Percentiles rank a stretch among this genome's conserved stretches.
Conservation (phyloP, 2,888 invertebrate genomes). For the Amblyjoppa fuscipennis region DNA sequence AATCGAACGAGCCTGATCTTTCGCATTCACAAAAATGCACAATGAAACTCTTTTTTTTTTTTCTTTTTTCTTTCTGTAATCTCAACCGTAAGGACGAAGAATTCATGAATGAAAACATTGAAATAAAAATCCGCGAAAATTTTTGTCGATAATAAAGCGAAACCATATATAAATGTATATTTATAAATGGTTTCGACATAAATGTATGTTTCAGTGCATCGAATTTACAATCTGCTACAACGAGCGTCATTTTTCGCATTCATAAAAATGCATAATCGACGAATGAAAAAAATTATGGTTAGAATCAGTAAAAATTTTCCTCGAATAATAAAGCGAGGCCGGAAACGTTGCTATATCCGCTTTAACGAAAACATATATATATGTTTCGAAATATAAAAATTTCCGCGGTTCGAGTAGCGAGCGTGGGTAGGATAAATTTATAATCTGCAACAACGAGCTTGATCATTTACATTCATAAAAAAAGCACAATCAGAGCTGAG, state of each 20-base stretch:
- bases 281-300: too few relatives aligned
- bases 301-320: too few relatives aligned
- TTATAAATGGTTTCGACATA: too few relatives aligned
- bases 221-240: too few relatives aligned
- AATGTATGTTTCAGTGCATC: too few relatives aligned
- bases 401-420: background rate
- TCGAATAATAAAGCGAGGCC: background rate
- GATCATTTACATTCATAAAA: constrained; percentile 1
- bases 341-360: too few relatives aligned
- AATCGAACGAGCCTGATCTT: constrained; percentile 18
- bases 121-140: background rate
- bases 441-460: background rate
- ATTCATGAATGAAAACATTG: background rate
- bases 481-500: too few relatives aligned
- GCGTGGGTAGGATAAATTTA: background rate
- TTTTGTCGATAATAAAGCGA: background rate
- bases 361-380: too few relatives aligned
- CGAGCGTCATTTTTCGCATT: too few relatives aligned
- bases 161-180: too few relatives aligned
- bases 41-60: background rate
- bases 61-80: background rate
- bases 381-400: background rate
- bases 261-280: too few relatives aligned
- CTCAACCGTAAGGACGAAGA: background rate
- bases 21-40: background rate